A percentile compares a stretch with the other conserved stretches of the same genome.
phyloP scores from a whole-genome alignment of 2,888 invertebrate species.

The Onchidella celtica region DNA sequence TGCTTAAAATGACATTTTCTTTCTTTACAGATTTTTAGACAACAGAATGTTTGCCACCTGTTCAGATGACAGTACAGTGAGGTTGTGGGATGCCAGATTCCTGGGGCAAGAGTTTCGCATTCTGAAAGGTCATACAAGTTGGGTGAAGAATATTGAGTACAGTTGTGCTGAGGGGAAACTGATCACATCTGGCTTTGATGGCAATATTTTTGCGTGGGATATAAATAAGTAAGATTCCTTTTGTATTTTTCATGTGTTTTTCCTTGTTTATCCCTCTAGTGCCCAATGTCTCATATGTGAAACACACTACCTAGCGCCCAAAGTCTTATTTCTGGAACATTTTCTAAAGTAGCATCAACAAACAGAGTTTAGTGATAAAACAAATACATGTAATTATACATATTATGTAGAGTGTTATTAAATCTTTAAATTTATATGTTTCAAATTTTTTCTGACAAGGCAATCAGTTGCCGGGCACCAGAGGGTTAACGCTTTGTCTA shows the following conservation, averaged over 20 bases:
- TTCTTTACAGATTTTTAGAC: slow-evolving; percentile 92
- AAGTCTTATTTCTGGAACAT: neutral
- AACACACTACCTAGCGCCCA: no score
- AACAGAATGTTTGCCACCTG: slow-evolving; percentile 94
- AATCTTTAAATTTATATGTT: no score
- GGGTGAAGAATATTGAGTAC: slow-evolving; percentile 98
- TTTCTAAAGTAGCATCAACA: neutral
- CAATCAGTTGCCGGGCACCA: no score
- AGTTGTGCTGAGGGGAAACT: slow-evolving; percentile 90
- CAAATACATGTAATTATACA: no score
- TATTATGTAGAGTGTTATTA: no score
- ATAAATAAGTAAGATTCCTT: slow-evolving; percentile 86
- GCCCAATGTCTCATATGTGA: no score
- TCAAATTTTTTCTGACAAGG: no score
- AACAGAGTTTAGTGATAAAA: no score
- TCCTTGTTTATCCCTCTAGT: neutral
- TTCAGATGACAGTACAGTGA: slow-evolving; percentile 95
- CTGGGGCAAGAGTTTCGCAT: slow-evolving; percentile 88
- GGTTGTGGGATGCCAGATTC: slow-evolving; percentile 95
- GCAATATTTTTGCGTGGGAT: slow-evolving; percentile 96
- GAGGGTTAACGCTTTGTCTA: no score
- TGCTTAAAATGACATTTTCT: no score
- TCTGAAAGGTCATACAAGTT: slow-evolving; percentile 93
- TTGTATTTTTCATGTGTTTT: neutral
- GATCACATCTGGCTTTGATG: slow-evolving; percentile 95